Conservation (phyloP, 2,113 vertebrate species). For the Sceloporus undulatus region DNA sequence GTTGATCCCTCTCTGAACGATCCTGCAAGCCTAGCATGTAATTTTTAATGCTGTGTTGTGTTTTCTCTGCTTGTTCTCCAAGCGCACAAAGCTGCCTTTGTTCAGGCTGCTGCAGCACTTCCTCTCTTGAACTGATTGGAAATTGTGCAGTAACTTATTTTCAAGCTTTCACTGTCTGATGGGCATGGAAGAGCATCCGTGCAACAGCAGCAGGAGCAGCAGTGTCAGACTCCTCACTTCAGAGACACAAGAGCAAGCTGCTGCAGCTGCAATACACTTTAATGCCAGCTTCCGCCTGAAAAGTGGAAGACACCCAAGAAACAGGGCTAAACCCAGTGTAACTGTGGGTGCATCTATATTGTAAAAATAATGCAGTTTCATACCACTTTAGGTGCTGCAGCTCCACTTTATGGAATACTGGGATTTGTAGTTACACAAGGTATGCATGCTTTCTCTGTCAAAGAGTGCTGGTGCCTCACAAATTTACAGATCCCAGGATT, state of each 20-base stretch:
- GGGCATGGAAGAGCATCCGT: neutral
- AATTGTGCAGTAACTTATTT: neutral
- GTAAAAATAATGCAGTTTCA: too few species aligned
- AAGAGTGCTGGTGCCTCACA: too few species aligned
- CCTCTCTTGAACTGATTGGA: conserved; percentile 6
- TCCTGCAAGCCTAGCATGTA: neutral
- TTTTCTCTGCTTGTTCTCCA: conserved; percentile 8
- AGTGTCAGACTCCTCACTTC: neutral
- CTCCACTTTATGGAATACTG: too few species aligned
- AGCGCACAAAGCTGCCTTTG: conserved; percentile 40
- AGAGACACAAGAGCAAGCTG: neutral
- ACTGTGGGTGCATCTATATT: too few species aligned
- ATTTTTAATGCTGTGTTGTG: conserved; percentile 19
- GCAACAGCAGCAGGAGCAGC: neutral
- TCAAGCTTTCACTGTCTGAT: neutral
- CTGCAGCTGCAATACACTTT: neutral
- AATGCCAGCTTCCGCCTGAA: neutral
- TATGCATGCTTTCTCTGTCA: too few species aligned
- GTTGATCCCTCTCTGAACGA: neutral
- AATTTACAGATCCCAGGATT: too few species aligned
- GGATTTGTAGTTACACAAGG: too few species aligned
- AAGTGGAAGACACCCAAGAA: too few species aligned
- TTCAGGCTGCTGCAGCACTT: neutral
- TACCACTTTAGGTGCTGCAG: too few species aligned
- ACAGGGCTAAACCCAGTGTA: too few species aligned